A percentile compares a stretch with the other conserved stretches of the same genome.
Conservation (phyloP, 2,797 vertebrate genomes). For the Pipistrellus kuhlii region DNA sequence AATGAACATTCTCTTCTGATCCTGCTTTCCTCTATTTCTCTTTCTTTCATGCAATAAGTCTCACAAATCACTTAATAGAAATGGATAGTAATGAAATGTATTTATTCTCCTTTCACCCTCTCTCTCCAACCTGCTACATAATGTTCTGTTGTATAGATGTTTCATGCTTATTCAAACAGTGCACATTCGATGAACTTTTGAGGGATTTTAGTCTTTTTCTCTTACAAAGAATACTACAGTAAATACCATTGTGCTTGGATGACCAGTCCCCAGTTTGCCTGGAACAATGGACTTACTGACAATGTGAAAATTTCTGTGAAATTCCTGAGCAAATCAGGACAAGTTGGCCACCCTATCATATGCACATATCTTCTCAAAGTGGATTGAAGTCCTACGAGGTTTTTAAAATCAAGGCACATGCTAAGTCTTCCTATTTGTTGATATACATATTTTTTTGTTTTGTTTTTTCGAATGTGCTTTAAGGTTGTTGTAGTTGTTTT, state of each 20-base stretch:
- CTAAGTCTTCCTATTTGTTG: not conserved
- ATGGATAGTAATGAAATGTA: not conserved
- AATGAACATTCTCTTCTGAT: conserved; percentile 1
- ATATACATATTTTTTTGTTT: not conserved
- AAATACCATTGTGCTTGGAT: not conserved
- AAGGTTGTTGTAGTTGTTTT: not conserved
- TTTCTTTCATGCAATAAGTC: not conserved
- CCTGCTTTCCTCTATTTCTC: not conserved
- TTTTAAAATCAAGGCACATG: not conserved
- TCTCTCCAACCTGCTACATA: not conserved
- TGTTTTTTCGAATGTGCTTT: not conserved
- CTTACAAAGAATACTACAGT: not conserved
- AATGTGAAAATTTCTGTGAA: not conserved
- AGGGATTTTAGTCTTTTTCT: not conserved
- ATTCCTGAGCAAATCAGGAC: not conserved
- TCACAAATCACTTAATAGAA: not conserved
- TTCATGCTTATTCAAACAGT: not conserved
- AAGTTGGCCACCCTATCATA: not conserved
- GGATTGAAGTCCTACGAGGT: not conserved
- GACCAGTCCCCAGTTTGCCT: not conserved
- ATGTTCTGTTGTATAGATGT: not conserved
- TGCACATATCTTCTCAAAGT: not conserved
- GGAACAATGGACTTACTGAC: not conserved
- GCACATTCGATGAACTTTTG: not conserved
- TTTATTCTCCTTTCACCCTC: not conserved